Base-by-base conservation (phyloP, 2,888 invertebrate species). In the Acleris holmiana region DNA sequence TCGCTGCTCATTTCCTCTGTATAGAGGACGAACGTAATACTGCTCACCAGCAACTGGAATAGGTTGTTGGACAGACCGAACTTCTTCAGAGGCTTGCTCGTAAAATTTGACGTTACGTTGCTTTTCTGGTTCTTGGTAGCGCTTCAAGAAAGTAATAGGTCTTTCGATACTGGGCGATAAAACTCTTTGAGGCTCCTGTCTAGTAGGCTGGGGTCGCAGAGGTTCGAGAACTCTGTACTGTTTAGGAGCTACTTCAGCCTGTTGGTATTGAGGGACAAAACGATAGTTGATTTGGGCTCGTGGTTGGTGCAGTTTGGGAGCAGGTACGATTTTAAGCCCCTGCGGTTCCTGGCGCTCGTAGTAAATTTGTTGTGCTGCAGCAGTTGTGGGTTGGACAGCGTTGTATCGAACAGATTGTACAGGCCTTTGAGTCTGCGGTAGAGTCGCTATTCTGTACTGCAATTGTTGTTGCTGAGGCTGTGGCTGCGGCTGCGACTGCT, bases 321-420 rank as follows among this genome's bases (percentile, higher is more conserved):
- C 88, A 2, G 89, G 84, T 0, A 93, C 91, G 10, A 93, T 76
- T 75, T 91, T 93, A 10, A 93, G 75, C 1, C 92, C 92, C 75
- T 91, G 90, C 8, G 84, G 70, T 76, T 92, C 91, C 0, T 88
- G 88, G 15, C 81, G 80, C 66, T 90, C 89, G 49, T 89, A 91
- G 15, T 84, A 69, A n/a, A 79, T 73, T 71, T 85, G 84, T 54
- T 84, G 85, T 15, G 78, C 49, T 5, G 75, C 74, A 10, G 80
- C 73, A 54, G 83, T 83, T 0, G 79, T 73, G 65, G 78, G 72
- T 47, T 83, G 82, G 19, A 85, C 78, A 0, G 87, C 82, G 1
- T 85, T 82, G 57, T 86, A 88, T 10, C 88, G 82, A 1, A 89
- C 76, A 19, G 83, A 71, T 70, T 90, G 89, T 6, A 85, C 74